These are phyloP conservation scores for Eunapius fragilis DNA, from an alignment of 37 sponge, comb jelly and placozoan genomes.

Conservation along the genomic window DNA sequence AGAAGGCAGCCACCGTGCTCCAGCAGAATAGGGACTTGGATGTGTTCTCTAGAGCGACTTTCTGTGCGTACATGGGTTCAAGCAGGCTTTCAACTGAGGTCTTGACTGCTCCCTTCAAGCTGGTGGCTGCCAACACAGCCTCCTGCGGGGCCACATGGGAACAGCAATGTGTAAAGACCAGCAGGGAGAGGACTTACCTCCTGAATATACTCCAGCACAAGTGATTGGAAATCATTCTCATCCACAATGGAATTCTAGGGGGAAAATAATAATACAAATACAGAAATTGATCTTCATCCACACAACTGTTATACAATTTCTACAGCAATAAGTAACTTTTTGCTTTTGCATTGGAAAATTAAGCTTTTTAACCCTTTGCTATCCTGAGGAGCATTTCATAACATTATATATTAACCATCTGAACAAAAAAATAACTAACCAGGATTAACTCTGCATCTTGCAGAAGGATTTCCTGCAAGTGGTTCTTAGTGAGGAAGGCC, in stretches of 20 bases:
- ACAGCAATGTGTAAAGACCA: background rate
- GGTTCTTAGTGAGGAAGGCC: constrained; percentile 37
- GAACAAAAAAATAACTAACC: constrained; percentile 18
- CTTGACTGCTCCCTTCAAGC: no score
- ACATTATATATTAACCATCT: no score
- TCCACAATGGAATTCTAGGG: constrained; percentile 33
- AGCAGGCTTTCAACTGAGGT: no score
- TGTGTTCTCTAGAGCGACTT: background rate
- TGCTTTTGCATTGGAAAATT: no score
- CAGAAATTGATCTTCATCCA: no score
- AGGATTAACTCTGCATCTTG: constrained; percentile 33
- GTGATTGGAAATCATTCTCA: constrained; percentile 44
- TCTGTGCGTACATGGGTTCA: no score
- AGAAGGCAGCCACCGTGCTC: constrained; percentile 49
- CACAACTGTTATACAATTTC: no score
- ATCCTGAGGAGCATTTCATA: no score
- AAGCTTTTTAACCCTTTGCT: no score
- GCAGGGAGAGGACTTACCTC: background rate
- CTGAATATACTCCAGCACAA: constrained; percentile 33
- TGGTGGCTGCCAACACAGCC: no score
- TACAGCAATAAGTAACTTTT: no score
- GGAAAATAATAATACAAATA: no score
- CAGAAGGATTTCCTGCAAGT: constrained; percentile 17
- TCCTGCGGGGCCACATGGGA: background rate
- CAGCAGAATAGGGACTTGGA: constrained; percentile 41